Conservation (phyloP, 2,888 invertebrate genomes). For the Hypsopygia costalis region DNA sequence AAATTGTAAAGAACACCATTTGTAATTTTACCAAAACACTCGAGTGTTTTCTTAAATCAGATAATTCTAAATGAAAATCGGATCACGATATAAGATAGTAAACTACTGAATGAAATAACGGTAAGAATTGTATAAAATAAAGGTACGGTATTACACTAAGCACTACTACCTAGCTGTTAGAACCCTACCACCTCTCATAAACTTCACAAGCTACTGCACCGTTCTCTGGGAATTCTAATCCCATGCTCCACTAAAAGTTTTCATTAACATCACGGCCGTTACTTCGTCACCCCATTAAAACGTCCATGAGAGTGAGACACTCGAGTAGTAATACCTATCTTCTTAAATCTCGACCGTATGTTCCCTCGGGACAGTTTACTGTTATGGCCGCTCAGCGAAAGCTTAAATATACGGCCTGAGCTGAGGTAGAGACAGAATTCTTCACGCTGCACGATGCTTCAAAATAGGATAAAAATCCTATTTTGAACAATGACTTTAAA, state of each 20-base stretch:
- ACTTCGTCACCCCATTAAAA: conserved; percentile 37
- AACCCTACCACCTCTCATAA: no score
- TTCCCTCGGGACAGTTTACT: conserved; percentile 60
- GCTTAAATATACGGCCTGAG: conserved; percentile 50
- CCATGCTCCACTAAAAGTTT: conserved; percentile 34
- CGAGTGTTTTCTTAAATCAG: no score
- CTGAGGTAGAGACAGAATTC: conserved; percentile 37
- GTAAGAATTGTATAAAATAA: no score
- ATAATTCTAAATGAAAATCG: no score
- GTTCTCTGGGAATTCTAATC: conserved; percentile 2
- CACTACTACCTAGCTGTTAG: no score
- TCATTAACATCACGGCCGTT: conserved; percentile 40
- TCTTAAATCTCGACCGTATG: conserved; percentile 29
- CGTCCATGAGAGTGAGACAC: conserved; percentile 41
- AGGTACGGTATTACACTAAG: no score
- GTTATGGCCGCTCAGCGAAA: conserved; percentile 55
- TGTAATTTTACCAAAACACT: no score
- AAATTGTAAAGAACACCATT: no score
- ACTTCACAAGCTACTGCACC: conserved; percentile 1
- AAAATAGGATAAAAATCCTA: no score
- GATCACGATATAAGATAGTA: no score
- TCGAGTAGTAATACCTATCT: conserved; percentile 51
- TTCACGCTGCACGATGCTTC: conserved; percentile 23
- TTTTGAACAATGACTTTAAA: background rate
- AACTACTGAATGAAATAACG: no score